Base-by-base conservation (phyloP, 2,113 vertebrate species). In the Circaetus gallicus region DNA sequence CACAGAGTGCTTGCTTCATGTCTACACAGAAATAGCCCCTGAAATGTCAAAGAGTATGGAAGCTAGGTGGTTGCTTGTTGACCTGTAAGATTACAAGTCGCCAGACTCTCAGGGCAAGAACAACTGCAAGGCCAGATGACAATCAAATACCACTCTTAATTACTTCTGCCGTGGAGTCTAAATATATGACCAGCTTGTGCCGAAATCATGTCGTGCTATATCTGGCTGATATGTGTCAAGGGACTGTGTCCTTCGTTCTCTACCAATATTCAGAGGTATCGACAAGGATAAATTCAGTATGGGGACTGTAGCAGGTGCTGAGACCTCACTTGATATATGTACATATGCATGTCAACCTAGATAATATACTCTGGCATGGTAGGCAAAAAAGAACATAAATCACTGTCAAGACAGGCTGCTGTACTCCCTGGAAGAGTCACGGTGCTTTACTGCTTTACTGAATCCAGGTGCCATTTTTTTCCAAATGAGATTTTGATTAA, bases 381-480 rank as follows among this genome's bases (percentile, higher is more conserved):
- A 94, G 90, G 53, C 74, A 95, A 86, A 95, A 96, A 94, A 96
- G 92, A 97, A 82, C 93, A 98, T 98, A 98, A 97, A 98, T 98
- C 98, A 98, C 91, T 98, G 98, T 97, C 97, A 96, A 95, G 73
- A 69, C 55, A 89, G 82, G 91, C 90, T 94, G 93, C 93, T 93
- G 71, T 90, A 69, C 89, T 97, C 95, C 93, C 86, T 91, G 80
- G 97, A 97, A 97, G 86, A 97, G 65, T 91, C 71, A 73, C 4
- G 22, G 11, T 67, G 50, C 61, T 96, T 93, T 77, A 42, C 55
- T 83, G 66, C 66, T 77, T 97, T 90, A 86, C 63, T 92, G 95
- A 96, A 92, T 91, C n/a, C 86, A 85, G 90, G 49, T 86, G 59
- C 86, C 79, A 70, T 73, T 93, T 93, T 91, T 63, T 95, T 97